A percentile compares a stretch with the other conserved stretches of the same genome.
These are phyloP conservation scores for Pseudopleuronectes americanus DNA, from an alignment of 2,797 vertebrate genomes.

Conservation along the genomic window DNA sequence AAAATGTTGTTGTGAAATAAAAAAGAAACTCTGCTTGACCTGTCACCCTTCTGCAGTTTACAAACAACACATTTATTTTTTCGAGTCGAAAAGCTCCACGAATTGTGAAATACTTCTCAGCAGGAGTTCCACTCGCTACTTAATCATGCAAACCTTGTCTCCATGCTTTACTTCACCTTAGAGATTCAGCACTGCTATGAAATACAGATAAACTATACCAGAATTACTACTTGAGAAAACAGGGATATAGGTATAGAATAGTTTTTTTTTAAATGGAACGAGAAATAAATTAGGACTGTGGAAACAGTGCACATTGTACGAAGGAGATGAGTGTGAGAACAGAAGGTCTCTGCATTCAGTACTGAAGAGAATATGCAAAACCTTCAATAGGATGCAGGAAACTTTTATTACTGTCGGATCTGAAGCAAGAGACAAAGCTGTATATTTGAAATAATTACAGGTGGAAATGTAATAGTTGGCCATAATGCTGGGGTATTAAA, in stretches of 20 bases:
- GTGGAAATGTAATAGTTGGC: not conserved
- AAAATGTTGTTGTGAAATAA: not conserved
- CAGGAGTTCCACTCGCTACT: slow-evolving; percentile 17
- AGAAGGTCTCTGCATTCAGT: not conserved
- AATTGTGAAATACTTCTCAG: slow-evolving; percentile 42
- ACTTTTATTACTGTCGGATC: not conserved
- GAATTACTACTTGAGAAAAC: not conserved
- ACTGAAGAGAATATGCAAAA: too few relatives aligned
- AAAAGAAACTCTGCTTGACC: slow-evolving; percentile 27
- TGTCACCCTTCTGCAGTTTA: slow-evolving; percentile 25
- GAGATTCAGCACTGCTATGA: slow-evolving; percentile 28
- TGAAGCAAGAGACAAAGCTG: not conserved
- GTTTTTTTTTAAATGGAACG: not conserved
- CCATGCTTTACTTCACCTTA: slow-evolving; percentile 52
- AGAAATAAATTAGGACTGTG: not conserved
- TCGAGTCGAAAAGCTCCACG: slow-evolving; percentile 22
- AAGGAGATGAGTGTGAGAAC: not conserved
- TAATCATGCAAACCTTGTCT: slow-evolving; percentile 49
- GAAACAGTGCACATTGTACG: not conserved
- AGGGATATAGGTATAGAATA: not conserved
- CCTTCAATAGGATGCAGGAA: too few relatives aligned
- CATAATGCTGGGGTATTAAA: not conserved
- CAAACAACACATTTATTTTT: slow-evolving; percentile 24
- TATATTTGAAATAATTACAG: not conserved
- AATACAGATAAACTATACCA: slow-evolving; percentile 24